A percentile compares a stretch with the other conserved stretches of the same genome.
Conservation (phyloP, 2,888 invertebrate genomes). For the Chloroclystis v-ata region DNA sequence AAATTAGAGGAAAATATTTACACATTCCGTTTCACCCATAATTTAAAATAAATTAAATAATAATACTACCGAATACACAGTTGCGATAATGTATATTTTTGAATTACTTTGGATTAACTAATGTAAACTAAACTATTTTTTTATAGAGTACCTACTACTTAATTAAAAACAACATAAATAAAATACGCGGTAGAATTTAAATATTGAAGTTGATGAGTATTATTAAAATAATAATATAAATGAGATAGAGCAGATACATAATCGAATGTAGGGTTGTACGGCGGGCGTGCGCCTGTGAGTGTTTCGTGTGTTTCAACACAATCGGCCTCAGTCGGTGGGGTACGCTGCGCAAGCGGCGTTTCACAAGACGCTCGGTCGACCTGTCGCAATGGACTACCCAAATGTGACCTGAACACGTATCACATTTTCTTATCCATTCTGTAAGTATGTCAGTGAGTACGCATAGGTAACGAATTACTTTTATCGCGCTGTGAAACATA, state of each 20-base stretch:
- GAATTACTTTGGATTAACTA: too few species aligned
- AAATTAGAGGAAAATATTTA: not conserved
- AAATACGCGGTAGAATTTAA: too few species aligned
- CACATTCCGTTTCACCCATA: too few species aligned
- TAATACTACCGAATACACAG: too few species aligned
- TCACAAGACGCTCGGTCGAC: slow-evolving; percentile 73
- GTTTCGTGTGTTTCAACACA: slow-evolving; percentile 68
- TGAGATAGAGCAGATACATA: slow-evolving; percentile 2
- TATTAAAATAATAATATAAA: too few species aligned
- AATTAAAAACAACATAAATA: too few species aligned
- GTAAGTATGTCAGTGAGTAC: slow-evolving; percentile 30
- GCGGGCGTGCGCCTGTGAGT: slow-evolving; percentile 58
- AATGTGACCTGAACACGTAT: slow-evolving; percentile 76
- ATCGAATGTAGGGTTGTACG: slow-evolving; percentile 46
- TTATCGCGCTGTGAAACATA: slow-evolving; percentile 7
- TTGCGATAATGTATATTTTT: too few species aligned
- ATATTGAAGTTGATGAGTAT: too few species aligned
- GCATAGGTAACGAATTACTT: slow-evolving; percentile 12
- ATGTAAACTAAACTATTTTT: too few species aligned
- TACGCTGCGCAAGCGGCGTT: slow-evolving; percentile 73
- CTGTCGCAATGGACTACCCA: slow-evolving; percentile 75
- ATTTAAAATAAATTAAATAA: too few species aligned
- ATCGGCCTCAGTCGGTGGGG: slow-evolving; percentile 60
- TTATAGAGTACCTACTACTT: too few species aligned
- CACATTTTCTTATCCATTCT: slow-evolving; percentile 56